Base-by-base conservation (phyloP, 2,888 invertebrate genomes). In the Elgonia sp. region DNA sequence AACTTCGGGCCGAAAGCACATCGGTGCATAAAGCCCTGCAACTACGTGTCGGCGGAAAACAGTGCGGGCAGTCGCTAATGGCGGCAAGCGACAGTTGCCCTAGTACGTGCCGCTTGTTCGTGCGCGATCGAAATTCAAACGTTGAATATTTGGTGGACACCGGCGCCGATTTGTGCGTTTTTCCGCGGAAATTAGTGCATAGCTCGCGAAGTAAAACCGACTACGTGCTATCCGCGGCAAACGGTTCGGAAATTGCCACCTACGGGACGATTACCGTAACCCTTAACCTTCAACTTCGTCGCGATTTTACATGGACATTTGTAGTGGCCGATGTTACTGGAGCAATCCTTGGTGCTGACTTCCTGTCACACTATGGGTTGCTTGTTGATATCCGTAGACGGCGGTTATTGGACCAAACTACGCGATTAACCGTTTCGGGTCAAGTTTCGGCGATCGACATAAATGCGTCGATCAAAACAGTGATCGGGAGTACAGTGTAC, bases 121-220 rank as follows among this genome's bases (percentile, higher is more conserved):
- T 69, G 4, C 3, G 0, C 14, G 69, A 69, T 29, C 50, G 50
- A 4, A 29, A 3, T 0, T 2, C 0, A 0, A 12, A 2, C 9
- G 9, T 37, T 0, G 1, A 16, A 10, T 53, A 50, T 12, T 16
- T 69, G 2, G n/a, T 65, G 6, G 39, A 65, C 40, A 65, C 65
- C 0, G 40, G 40, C 20, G 65, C 40, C 6, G 65, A 40, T 69
- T n/a, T 50, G 16, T 53, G 69, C 21, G 69, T 65, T 1, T 18
- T 20, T 18, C 65, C 65, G 12, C 40, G 65, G 12, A n/a, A 12
- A 14, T 37, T 50, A 10, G 53, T 69, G 16, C 50, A 9, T 10
- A 81, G 83, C n/a, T 87, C 90, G 9, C 86, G 87, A 46, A 89
- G 88, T n/a, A 63, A 89, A 90, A 40, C 89, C 40, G 89, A 91